Percentiles rank a stretch among this genome's conserved stretches.
phyloP scores from a whole-genome alignment of 2,113 vertebrate genomes.

The Elgaria multicarinata region DNA sequence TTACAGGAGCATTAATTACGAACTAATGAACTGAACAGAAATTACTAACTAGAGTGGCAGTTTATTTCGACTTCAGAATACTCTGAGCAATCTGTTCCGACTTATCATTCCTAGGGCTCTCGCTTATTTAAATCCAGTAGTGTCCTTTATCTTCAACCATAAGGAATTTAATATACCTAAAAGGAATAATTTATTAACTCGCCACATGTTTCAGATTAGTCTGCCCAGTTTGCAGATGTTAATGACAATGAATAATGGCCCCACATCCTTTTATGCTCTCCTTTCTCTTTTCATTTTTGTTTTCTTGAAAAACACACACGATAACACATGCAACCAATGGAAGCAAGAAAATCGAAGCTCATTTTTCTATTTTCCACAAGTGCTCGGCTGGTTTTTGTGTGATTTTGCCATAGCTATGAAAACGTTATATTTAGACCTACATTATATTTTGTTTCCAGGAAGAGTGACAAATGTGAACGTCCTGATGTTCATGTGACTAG shows the following conservation, averaged over 20 bases:
- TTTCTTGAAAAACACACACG: slow-evolving; percentile 40
- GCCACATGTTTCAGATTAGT: slow-evolving; percentile 61
- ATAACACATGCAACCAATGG: slow-evolving; percentile 7
- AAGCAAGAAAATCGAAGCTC: neutral
- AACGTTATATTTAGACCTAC: too few relatives aligned
- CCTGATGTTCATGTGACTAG: neutral
- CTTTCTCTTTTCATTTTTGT: slow-evolving; percentile 1
- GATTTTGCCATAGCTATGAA: neutral
- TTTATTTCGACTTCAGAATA: slow-evolving; percentile 65
- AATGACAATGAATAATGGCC: slow-evolving; percentile 61
- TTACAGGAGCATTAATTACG: slow-evolving; percentile 60
- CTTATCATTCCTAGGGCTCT: slow-evolving; percentile 50
- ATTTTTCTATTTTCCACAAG: neutral
- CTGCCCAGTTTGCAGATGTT: slow-evolving; percentile 51
- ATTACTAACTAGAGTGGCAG: slow-evolving; percentile 57
- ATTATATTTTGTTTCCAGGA: neutral
- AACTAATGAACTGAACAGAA: slow-evolving; percentile 58
- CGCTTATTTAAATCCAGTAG: slow-evolving; percentile 46
- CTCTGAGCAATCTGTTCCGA: slow-evolving; percentile 47
- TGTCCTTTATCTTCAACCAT: slow-evolving; percentile 40
- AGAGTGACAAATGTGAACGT: neutral
- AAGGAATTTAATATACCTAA: slow-evolving; percentile 56
- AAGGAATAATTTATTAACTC: slow-evolving; percentile 68
- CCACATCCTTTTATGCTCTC: neutral
- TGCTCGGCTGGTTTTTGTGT: neutral